Percentiles rank a stretch among this genome's conserved stretches.
Conservation (phyloP, 2,888 invertebrate species). For the Spodoptera exigua region DNA sequence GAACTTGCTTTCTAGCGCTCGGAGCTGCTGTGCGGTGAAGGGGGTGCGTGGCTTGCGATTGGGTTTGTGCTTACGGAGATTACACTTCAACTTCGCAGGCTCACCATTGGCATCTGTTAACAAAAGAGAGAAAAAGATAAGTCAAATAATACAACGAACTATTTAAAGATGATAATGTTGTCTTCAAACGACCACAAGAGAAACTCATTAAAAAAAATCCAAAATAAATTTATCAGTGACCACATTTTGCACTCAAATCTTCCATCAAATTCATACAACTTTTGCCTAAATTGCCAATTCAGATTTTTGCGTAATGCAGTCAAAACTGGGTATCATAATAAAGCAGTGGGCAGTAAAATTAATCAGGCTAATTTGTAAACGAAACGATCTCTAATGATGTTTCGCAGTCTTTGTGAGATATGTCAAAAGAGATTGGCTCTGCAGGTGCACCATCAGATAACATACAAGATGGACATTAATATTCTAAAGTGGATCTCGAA, state of each 20-base stretch:
- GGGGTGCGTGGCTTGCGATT: constrained; percentile 99
- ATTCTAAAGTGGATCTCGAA: constrained; percentile 35
- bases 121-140: no score
- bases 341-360: constrained; percentile 40
- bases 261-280: constrained; percentile 9
- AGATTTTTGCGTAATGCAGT: constrained; percentile 27
- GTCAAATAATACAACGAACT: no score
- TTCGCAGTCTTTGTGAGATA: constrained; percentile 49
- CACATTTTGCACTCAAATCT: no score
- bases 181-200: no score
- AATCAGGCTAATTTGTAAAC: constrained; percentile 56
- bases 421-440: constrained; percentile 35
- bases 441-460: constrained; percentile 45
- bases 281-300: constrained; percentile 38
- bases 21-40: constrained; percentile 98
- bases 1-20: constrained; percentile 98
- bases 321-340: constrained; percentile 23
- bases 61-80: constrained; percentile 98
- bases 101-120: constrained; percentile 92
- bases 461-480: constrained; percentile 33
- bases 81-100: constrained; percentile 96
- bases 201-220: no score
- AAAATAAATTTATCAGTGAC: no score
- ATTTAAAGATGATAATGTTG: no score
- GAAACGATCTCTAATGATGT: constrained; percentile 38